Conservation (phyloP, 2,888 invertebrate species). For the Argynnis bischoffii region DNA sequence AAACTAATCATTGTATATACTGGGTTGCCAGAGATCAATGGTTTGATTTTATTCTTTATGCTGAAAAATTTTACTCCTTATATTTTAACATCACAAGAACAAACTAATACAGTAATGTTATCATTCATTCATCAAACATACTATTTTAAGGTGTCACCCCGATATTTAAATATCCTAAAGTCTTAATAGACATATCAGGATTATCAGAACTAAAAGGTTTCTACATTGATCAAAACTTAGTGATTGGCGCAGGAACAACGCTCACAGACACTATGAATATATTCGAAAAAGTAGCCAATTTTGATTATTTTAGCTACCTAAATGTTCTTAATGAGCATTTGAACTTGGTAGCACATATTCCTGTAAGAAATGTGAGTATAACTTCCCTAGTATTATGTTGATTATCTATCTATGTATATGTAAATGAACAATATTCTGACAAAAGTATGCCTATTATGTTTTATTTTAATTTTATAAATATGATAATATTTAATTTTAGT, state of each 20-base stretch:
- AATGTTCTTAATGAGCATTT: slow-evolving; percentile 83
- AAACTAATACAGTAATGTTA: neutral
- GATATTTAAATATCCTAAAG: slow-evolving; percentile 62
- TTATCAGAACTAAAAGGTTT: slow-evolving; percentile 79
- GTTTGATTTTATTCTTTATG: too few species aligned
- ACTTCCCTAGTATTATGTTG: neutral
- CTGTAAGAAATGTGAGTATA: slow-evolving; percentile 85
- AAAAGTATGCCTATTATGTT: neutral
- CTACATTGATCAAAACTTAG: slow-evolving; percentile 63
- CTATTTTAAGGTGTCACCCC: slow-evolving; percentile 82
- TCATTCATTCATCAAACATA: slow-evolving; percentile 8
- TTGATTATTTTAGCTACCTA: slow-evolving; percentile 81
- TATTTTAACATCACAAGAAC: neutral
- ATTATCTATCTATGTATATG: too few species aligned
- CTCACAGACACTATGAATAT: slow-evolving; percentile 76
- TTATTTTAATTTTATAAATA: neutral
- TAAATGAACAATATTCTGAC: too few species aligned
- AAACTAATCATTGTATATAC: too few species aligned
- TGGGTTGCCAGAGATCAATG: too few species aligned
- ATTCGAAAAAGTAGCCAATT: slow-evolving; percentile 55
- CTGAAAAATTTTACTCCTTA: too few species aligned
- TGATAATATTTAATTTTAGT: slow-evolving; percentile 54
- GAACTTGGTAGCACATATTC: slow-evolving; percentile 85
- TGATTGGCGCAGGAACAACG: slow-evolving; percentile 82
- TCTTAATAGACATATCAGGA: slow-evolving; percentile 84